Evolutionary conservation across 2,113 vertebrate species (phyloP), one percentile per base, ranked within the genome.

Genomic region (Xerus inauris): DNA sequence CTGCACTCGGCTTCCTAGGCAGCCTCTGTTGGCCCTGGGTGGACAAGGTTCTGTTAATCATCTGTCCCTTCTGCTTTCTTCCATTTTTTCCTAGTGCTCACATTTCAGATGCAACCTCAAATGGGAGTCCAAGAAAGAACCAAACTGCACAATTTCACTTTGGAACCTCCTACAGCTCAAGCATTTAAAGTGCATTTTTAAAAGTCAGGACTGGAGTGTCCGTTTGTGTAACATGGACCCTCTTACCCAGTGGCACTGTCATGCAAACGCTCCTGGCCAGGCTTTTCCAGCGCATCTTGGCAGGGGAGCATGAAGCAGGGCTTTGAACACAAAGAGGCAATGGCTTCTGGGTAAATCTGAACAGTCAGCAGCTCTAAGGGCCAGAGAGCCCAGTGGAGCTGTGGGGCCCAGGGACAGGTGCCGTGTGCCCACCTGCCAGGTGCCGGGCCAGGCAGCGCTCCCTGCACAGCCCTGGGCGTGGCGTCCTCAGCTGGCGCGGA

Each of bases 391-490:
- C 32, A 8, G 10, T 17, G 19, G 47, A 16, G 24, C 6, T 24
- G 5, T 6, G 64, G 11, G 30, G 32, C 8, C 7, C 7, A 20
- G 54, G 54, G 54, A 57, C 54, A 24, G 54, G 54, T 57, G 54
- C 54, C 54, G 4, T 13, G 28, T 24, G 4, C 7, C 2, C 4
- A 9, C 30, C 19, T 4, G 35, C 64, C 14, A 8, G 28, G 24
- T 26, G 12, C 9, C 5, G 0, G 28, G 9, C 24, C 1, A 1
- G 20, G 62, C n/a, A 19, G 57, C 24, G 32, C 69, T 22, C 13
- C 0, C 2, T 35, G 65, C 59, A 0, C 19, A 3, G 19, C 49
- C 11, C 64, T 8, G 1, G 1, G 1, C 32, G 30, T 19, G 8
- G 73, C 32, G 1, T 51, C 40, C 22, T 47, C n/a, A 49, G 30